A percentile compares a stretch with the other conserved stretches of the same genome.
Evolutionary conservation across 2,113 vertebrate species (phyloP).

Genomic region (Oreamnos americanus): DNA sequence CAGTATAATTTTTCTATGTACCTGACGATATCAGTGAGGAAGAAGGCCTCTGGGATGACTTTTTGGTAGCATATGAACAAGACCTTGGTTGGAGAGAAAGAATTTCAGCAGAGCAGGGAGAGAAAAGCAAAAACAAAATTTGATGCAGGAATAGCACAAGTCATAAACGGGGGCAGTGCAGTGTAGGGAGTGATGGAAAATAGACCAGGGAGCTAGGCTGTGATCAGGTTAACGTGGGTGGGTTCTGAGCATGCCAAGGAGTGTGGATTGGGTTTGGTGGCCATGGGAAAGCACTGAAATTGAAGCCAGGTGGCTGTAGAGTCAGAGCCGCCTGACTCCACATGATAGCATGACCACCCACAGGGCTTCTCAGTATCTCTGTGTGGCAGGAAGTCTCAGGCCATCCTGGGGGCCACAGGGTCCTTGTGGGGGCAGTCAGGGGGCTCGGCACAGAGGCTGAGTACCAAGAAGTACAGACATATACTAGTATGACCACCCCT

Average conservation of each 20-base stretch:
- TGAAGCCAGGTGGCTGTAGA: not conserved
- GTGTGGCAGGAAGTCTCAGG: not conserved
- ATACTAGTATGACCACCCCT: not conserved
- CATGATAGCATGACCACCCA: not conserved
- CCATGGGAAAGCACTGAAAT: not conserved
- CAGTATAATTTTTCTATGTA: not conserved
- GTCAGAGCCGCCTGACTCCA: rapidly evolving
- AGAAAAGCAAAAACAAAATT: not conserved
- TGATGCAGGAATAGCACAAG: not conserved
- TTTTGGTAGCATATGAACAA: not conserved
- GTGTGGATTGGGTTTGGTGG: not conserved
- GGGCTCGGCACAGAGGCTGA: too few species aligned
- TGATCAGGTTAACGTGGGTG: not conserved
- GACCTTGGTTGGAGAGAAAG: not conserved
- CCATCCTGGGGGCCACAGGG: not conserved
- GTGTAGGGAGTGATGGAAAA: not conserved
- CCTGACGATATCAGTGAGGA: not conserved
- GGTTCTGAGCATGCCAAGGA: not conserved
- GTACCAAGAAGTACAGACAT: not conserved
- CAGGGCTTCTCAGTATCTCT: not conserved
- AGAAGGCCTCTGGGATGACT: not conserved
- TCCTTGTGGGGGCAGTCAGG: too few species aligned
- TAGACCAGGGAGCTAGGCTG: not conserved
- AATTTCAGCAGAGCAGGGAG: not conserved
- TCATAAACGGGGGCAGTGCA: not conserved